Evolutionary conservation across 2,797 vertebrate genomes (phyloP), one percentile per base, ranked within the genome.

Genomic region (Siniperca undulata): DNA sequence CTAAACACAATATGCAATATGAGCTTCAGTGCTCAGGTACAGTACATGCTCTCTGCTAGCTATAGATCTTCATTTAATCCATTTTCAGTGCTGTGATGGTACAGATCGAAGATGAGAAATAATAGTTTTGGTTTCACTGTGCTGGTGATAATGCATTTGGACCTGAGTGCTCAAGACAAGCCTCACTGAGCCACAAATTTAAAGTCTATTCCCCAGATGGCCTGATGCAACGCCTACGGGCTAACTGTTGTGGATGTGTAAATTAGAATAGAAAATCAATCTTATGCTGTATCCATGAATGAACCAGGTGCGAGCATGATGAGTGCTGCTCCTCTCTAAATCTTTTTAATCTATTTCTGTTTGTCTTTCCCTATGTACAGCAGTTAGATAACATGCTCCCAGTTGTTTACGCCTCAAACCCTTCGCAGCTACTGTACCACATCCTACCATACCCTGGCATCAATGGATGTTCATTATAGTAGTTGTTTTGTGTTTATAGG

Each of bases 171-270:
- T 5, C 46, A 71, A 40, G 46, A 74, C 72, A 80, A 81, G 80
- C 73, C 36, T 89, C 73, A 81, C 60, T 84, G 53, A 81, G 68
- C 69, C 48, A 30, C 79, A 86, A 14, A 90, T 84, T 76, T 40
- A 69, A 82, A 24, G 60, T 50, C 2, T 46, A 12, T 62, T 68
- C 19, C 5, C 71, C 58, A 81, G 61, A 80, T 78, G 67, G 60
- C 22, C 27, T 46, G 48, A 71, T 72, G 68, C 42, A 14, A 19
- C n/a, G 19, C 22, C 12, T 52, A 52, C n/a, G 0, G 77, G 46
- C 65, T 62, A 66, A 82, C 53, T 72, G 20, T 58, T 59, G 17
- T 58, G 38, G 7, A 69, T 59, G 44, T 56, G 44, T 71, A 74
- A 65, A 77, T 81, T 34, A 34, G 7, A 79, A 78, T 30, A 0